Evolutionary conservation across 2,113 vertebrate species (phyloP).

Genomic region (Hiodon alosoides): DNA sequence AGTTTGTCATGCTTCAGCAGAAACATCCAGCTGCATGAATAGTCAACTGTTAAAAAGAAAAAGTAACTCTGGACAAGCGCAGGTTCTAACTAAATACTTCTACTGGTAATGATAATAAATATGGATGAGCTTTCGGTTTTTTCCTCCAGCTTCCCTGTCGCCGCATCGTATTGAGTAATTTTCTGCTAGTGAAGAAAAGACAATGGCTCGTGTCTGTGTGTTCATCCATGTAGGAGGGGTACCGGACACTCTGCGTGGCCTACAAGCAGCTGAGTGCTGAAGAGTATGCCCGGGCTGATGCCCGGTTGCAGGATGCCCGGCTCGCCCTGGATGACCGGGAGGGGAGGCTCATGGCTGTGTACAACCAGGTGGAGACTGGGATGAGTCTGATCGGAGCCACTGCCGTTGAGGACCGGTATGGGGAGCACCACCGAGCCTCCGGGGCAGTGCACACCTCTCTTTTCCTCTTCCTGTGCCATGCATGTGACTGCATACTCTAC

Average conservation of each 20-base stretch:
- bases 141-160: too few species aligned
- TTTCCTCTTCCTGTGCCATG: neutral
- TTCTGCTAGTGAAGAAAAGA: neutral
- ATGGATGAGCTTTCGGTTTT: too few species aligned
- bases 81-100: too few species aligned
- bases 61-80: too few species aligned
- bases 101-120: too few species aligned
- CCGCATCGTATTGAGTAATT: neutral
- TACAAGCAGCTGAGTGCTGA: constrained; percentile 75
- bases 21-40: too few species aligned
- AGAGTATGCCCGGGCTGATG: constrained; percentile 74
- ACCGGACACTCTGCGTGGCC: constrained; percentile 89
- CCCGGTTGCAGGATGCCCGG: constrained; percentile 71
- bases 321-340: constrained; percentile 90
- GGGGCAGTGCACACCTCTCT: constrained; percentile 13
- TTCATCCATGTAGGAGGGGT: constrained; percentile 73
- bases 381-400: constrained; percentile 95
- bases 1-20: too few species aligned
- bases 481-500: too few species aligned
- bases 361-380: constrained; percentile 82
- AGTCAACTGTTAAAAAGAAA: too few species aligned
- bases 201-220: neutral
- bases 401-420: constrained; percentile 94
- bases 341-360: constrained; percentile 79
- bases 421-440: too few species aligned